phyloP scores from a whole-genome alignment of 92 coral and sea anemone genomes.

The Pocillopora meandrina region DNA sequence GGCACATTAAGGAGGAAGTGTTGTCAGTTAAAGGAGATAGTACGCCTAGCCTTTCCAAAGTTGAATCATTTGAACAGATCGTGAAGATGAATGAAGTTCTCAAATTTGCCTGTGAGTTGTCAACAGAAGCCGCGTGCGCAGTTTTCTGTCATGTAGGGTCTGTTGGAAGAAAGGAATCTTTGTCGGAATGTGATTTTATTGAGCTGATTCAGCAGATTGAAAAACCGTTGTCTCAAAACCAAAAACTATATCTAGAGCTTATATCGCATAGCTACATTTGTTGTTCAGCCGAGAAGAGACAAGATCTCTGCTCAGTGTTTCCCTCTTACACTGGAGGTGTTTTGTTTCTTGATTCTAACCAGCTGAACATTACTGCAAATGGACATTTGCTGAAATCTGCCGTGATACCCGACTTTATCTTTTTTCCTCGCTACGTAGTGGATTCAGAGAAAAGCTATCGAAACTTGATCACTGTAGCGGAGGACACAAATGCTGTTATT shows the following conservation, averaged over 20 bases:
- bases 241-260: neutral
- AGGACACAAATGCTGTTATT: too few relatives aligned
- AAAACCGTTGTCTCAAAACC: too few relatives aligned
- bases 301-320: neutral
- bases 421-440: neutral
- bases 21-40: neutral
- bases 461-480: too few relatives aligned
- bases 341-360: neutral
- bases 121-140: neutral
- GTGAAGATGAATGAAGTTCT: neutral
- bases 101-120: neutral
- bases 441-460: neutral
- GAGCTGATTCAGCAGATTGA: too few relatives aligned
- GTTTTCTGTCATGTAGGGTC: neutral
- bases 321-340: neutral
- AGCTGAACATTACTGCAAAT: neutral
- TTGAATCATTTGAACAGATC: neutral
- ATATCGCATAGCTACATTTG: neutral
- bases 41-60: neutral
- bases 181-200: neutral
- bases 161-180: neutral
- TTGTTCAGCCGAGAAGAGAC: neutral
- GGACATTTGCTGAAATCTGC: neutral
- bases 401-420: neutral
- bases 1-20: neutral